Conservation (phyloP, 2,888 invertebrate species). For the Ceratothoa steindachneri region DNA sequence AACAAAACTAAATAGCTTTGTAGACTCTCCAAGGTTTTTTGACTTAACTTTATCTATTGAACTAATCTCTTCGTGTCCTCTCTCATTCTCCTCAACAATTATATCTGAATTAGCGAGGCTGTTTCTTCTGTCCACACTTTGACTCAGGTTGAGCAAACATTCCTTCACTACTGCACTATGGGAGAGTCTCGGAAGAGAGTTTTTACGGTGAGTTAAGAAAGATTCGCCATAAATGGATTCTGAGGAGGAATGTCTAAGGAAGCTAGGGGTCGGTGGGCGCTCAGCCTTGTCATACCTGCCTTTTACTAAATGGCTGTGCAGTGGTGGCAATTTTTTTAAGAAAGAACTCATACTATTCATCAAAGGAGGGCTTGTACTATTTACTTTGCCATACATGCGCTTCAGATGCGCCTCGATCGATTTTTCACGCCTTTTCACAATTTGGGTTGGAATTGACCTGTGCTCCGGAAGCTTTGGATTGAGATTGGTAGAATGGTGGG, state of each 20-base stretch:
- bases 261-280: background rate
- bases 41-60: no score
- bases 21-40: no score
- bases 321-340: background rate
- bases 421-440: background rate
- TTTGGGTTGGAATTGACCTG: background rate
- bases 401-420: background rate
- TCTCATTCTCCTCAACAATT: conserved; percentile 2
- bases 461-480: background rate
- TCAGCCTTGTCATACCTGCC: background rate
- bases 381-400: background rate
- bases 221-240: no score
- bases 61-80: no score
- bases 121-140: background rate
- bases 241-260: no score
- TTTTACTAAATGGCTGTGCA: background rate
- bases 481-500: background rate
- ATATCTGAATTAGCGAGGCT: background rate
- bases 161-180: background rate
- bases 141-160: background rate
- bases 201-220: no score
- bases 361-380: background rate
- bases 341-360: background rate
- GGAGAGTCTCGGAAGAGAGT: background rate
- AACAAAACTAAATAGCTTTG: no score